These are phyloP conservation scores for Allacma fusca DNA, from an alignment of 2,888 invertebrate genomes.

Conservation along the genomic window DNA sequence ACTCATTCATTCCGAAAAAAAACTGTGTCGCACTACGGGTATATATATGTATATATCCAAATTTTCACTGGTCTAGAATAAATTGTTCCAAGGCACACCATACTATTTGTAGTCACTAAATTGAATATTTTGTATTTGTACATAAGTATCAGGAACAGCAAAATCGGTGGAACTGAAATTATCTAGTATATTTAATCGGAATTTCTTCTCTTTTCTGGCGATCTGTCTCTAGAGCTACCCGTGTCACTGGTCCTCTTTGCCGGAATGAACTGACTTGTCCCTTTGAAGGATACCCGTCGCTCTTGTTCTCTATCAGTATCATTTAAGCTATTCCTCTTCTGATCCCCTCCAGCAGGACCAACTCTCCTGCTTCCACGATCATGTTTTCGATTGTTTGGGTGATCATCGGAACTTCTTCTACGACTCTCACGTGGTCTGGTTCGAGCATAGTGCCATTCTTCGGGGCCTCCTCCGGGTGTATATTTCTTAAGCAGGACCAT, in stretches of 20 bases:
- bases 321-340: neutral
- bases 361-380: slow-evolving; percentile 7
- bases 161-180: too few relatives aligned
- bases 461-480: slow-evolving; percentile 27
- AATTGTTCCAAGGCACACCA: too few relatives aligned
- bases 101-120: too few relatives aligned
- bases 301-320: slow-evolving; percentile 12
- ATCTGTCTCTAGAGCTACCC: too few relatives aligned
- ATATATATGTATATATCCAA: too few relatives aligned
- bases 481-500: slow-evolving; percentile 20
- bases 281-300: slow-evolving; percentile 26
- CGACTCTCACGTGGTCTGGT: neutral
- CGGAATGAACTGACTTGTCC: slow-evolving; percentile 19
- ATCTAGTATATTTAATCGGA: neutral
- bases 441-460: neutral
- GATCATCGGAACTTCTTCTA: too few relatives aligned
- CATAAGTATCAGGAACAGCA: too few relatives aligned
- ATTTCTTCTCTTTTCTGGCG: slow-evolving; percentile 20
- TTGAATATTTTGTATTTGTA: too few relatives aligned
- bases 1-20: slow-evolving; percentile 18
- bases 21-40: too few relatives aligned
- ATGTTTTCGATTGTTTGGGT: too few relatives aligned
- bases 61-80: too few relatives aligned
- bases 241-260: too few relatives aligned
- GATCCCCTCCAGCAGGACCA: slow-evolving; percentile 30